These are phyloP conservation scores for Galerucella calmariensis DNA, from an alignment of 2,888 invertebrate genomes.

Conservation along the genomic window DNA sequence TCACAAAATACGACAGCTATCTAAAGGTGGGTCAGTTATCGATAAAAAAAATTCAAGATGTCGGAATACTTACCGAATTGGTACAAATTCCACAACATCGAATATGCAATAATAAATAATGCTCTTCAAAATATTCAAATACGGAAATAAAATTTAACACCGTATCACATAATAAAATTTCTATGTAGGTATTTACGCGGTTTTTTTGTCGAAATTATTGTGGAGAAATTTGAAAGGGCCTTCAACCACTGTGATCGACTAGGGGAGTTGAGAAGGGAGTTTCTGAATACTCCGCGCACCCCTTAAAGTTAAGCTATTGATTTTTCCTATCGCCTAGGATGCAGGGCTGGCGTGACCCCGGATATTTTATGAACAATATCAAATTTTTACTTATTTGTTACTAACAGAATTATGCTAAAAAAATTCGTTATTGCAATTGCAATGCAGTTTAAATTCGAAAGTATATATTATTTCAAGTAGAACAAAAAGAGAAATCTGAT, in stretches of 20 bases:
- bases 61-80: constrained; percentile 44
- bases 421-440: too few relatives aligned
- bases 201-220: constrained; percentile 34
- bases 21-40: constrained; percentile 39
- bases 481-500: too few relatives aligned
- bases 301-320: constrained; percentile 55
- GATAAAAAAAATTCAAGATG: constrained; percentile 39
- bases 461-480: too few relatives aligned
- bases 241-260: constrained; percentile 46
- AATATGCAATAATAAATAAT: constrained; percentile 13
- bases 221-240: constrained; percentile 40
- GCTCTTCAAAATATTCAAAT: constrained; percentile 15
- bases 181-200: constrained; percentile 38
- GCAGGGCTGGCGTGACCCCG: constrained; percentile 30
- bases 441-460: too few relatives aligned
- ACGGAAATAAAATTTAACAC: constrained; percentile 32
- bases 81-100: constrained; percentile 43
- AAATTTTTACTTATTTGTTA: neutral
- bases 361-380: neutral
- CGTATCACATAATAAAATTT: constrained; percentile 38
- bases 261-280: constrained; percentile 44
- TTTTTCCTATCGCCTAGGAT: constrained; percentile 52
- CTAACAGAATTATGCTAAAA: neutral
- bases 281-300: constrained; percentile 52
- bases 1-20: constrained; percentile 9